Evolutionary conservation across 2,888 invertebrate genomes (phyloP).

Genomic region (Eulithis prunata): DNA sequence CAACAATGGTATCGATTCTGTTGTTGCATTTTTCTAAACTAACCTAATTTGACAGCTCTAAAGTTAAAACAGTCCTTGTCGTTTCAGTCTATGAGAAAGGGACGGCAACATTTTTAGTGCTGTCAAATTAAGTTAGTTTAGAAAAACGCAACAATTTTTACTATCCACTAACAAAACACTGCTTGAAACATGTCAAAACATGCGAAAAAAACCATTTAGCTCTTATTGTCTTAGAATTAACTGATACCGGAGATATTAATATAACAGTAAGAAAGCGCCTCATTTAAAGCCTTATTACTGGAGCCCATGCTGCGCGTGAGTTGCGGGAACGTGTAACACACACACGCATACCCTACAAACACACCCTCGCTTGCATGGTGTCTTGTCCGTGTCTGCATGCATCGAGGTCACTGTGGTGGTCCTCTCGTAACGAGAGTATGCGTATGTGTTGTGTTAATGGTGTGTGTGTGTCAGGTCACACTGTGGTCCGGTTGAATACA

Average conservation of each 20-base stretch:
- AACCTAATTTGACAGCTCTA: too few species aligned
- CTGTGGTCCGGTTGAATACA: slow-evolving; percentile 18
- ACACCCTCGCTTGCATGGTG: neutral
- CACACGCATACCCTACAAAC: slow-evolving; percentile 7
- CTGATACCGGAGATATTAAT: neutral
- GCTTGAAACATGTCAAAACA: too few species aligned
- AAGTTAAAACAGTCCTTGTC: too few species aligned
- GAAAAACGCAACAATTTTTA: too few species aligned
- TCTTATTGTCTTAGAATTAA: too few species aligned
- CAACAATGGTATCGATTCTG: too few species aligned
- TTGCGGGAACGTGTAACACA: slow-evolving; percentile 27
- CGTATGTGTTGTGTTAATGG: neutral
- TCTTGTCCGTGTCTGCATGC: neutral
- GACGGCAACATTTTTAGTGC: too few species aligned
- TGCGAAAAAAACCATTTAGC: too few species aligned
- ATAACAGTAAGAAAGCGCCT: slow-evolving; percentile 2
- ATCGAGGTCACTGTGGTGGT: neutral
- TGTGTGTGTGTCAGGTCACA: slow-evolving; percentile 35
- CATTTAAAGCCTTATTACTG: slow-evolving; percentile 22
- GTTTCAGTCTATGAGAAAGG: too few species aligned
- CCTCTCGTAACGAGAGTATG: neutral
- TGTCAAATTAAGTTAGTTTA: too few species aligned
- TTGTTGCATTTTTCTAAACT: too few species aligned
- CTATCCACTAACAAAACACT: too few species aligned
- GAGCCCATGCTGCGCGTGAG: slow-evolving; percentile 28